phyloP scores from a whole-genome alignment of 2,888 invertebrate genomes.

The Harpalus rufipes region DNA sequence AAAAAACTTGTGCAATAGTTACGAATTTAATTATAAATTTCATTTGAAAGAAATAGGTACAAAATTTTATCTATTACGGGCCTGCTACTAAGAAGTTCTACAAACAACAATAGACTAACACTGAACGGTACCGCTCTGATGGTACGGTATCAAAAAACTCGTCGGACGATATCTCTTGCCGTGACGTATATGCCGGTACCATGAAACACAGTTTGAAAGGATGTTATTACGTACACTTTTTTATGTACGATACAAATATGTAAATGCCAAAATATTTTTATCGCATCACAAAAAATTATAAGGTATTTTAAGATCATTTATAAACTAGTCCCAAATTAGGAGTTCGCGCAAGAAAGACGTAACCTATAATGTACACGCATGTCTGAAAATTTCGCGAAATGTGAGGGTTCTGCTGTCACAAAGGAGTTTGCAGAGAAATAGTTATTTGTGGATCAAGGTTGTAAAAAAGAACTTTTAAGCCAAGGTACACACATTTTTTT shows the following conservation, averaged over 20 bases:
- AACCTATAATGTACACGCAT: not conserved
- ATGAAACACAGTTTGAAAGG: constrained; percentile 28
- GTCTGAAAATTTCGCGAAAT: not conserved
- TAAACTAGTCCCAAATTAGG: not conserved
- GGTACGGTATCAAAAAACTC: constrained; percentile 15
- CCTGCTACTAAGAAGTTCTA: constrained; percentile 11
- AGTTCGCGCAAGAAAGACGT: not conserved
- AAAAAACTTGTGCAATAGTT: too few species aligned
- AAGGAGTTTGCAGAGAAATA: too few species aligned
- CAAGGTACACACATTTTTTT: too few species aligned
- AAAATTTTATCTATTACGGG: not conserved
- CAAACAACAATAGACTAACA: constrained; percentile 52
- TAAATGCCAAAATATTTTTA: constrained; percentile 54
- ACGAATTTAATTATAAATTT: too few species aligned
- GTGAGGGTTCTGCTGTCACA: not conserved
- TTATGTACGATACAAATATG: constrained; percentile 49
- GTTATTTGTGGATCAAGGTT: too few species aligned
- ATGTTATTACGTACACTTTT: constrained; percentile 40
- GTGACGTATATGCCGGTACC: constrained; percentile 41
- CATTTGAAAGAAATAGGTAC: not conserved
- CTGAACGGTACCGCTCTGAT: constrained; percentile 17
- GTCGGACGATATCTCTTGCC: constrained; percentile 10
- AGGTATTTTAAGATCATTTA: constrained; percentile 42
- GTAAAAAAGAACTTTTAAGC: too few species aligned
- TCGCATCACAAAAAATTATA: constrained; percentile 37